phyloP scores from a whole-genome alignment of 2,113 vertebrate species.

The Aplodontia rufa region DNA sequence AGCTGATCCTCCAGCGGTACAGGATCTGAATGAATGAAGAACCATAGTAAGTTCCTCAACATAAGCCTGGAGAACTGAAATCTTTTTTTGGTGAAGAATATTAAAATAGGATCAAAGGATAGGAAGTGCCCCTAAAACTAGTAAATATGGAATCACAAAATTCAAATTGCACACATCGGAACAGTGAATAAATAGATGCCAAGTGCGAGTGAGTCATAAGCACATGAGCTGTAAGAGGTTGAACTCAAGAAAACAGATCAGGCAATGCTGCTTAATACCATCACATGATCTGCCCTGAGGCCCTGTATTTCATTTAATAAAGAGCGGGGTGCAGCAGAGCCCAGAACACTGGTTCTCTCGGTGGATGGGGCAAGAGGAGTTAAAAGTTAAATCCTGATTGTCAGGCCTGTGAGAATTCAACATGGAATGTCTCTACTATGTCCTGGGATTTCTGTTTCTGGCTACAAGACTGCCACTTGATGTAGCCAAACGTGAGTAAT shows the following conservation, averaged over 20 bases:
- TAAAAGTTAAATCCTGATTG: neutral
- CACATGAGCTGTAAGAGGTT: conserved; percentile 85
- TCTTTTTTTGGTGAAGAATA: neutral
- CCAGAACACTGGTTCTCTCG: conserved; percentile 22
- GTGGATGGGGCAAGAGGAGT: neutral
- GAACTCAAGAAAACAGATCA: conserved; percentile 84
- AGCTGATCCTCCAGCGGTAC: neutral
- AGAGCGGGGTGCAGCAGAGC: conserved; percentile 11
- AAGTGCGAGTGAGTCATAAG: conserved; percentile 85
- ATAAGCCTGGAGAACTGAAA: neutral
- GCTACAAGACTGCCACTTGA: conserved; percentile 55
- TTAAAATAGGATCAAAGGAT: neutral
- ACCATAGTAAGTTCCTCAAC: neutral
- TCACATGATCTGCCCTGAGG: conserved; percentile 88
- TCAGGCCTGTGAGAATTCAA: conserved; percentile 1
- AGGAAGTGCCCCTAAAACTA: neutral
- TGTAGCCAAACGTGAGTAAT: conserved; percentile 82
- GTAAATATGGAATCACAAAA: neutral
- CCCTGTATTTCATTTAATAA: conserved; percentile 80
- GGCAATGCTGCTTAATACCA: conserved; percentile 85
- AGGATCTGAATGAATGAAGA: neutral
- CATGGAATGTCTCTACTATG: conserved; percentile 72
- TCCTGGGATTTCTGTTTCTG: conserved; percentile 78
- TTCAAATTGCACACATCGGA: neutral
- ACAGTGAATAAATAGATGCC: conserved; percentile 50